Conservation (phyloP, 2,797 vertebrate genomes). For the Mionectes olivaceus region DNA sequence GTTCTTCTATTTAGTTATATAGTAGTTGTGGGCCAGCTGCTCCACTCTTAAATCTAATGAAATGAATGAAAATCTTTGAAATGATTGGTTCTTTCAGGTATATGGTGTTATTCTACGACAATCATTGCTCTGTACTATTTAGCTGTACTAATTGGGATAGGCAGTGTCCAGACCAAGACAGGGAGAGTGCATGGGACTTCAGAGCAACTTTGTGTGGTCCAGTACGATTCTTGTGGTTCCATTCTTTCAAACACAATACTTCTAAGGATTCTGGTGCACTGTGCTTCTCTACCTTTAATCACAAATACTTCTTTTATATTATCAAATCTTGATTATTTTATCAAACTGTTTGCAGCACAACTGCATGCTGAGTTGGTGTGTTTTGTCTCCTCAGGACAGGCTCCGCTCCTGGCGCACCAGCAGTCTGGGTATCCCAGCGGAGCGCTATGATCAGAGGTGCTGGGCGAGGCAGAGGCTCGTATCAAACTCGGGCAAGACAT, state of each 20-base stretch:
- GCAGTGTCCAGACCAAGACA: not conserved
- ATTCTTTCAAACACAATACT: not conserved
- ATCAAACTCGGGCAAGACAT: not conserved
- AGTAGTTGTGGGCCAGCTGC: not conserved
- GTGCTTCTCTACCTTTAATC: not conserved
- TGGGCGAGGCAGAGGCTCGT: slow-evolving; percentile 73
- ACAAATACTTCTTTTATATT: not conserved
- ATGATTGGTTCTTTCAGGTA: not conserved
- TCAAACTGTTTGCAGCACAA: not conserved
- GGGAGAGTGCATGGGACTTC: not conserved
- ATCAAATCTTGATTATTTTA: not conserved
- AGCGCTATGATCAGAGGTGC: slow-evolving; percentile 85
- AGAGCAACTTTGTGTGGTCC: not conserved
- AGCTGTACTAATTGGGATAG: not conserved
- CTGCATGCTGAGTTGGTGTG: not conserved
- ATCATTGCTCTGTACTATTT: not conserved
- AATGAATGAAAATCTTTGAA: not conserved
- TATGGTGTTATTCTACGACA: not conserved
- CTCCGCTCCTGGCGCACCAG: not conserved
- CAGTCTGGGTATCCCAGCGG: not conserved
- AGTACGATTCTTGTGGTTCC: not conserved
- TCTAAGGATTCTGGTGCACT: not conserved
- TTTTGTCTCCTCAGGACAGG: not conserved
- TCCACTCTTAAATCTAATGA: not conserved
- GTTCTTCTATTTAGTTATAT: not conserved